Evolutionary conservation across 2,113 vertebrate genomes (phyloP), one percentile per base, ranked within the genome.

Genomic region (Conger conger): DNA sequence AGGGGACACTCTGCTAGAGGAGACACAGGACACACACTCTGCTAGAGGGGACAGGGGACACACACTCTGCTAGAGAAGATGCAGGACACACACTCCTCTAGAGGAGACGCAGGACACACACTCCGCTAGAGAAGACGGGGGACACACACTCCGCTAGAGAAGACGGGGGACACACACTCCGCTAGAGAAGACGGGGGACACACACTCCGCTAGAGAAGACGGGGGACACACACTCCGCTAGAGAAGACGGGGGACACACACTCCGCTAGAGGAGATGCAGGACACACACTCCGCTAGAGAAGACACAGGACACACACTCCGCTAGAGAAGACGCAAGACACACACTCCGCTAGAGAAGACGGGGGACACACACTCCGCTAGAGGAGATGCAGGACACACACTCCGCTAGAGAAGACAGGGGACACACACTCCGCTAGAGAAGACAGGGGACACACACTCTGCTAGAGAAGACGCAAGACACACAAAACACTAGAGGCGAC

Each of bases 221-320:
- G n/a, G 83, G 84, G 63, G 81, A 87, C 86, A 89, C n/a, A 84
- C 82, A 15, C 57, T 86, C 76, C 0, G 40, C 86, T 86, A 42
- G 68, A 90, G 87, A n/a, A n/a, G n/a, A n/a, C n/a, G n/a, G 83
- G 84, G 63, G 81, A 87, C 86, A 89, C n/a, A 84, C 82, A 15
- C 57, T 86, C 76, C 0, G 40, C 86, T 86, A 42, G 68, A 90
- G 87, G n/a, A n/a, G n/a, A n/a, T n/a, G 88, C 85, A 73, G 80
- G 33, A 78, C n/a, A n/a, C n/a, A n/a, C n/a, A n/a, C n/a, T n/a
- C n/a, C n/a, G n/a, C n/a, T n/a, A n/a, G n/a, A n/a, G n/a, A n/a
- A n/a, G n/a, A n/a, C n/a, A n/a, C n/a, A n/a, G n/a, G n/a, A n/a
- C n/a, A n/a, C n/a, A 84, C 82, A 15, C 57, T 86, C 76, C 0